Percentiles rank a stretch among this genome's conserved stretches.
These are phyloP conservation scores for Drosophila carrolli DNA, from an alignment of 1,140 invertebrate genomes.

Conservation along the genomic window DNA sequence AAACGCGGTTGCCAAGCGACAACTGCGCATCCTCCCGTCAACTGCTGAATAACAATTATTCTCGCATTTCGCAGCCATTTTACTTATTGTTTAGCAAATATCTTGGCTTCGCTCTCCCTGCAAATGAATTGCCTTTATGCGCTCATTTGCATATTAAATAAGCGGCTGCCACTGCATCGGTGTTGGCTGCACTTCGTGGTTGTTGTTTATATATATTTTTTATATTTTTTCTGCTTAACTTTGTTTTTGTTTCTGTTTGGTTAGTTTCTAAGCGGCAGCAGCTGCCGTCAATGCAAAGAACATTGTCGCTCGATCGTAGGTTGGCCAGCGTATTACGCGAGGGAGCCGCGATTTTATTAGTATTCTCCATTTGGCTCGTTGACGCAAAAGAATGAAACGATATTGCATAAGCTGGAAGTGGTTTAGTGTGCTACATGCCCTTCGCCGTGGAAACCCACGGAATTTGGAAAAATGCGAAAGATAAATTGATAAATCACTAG, in stretches of 20 bases:
- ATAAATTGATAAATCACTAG: neutral
- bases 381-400: constrained; percentile 69
- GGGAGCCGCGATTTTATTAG: constrained; percentile 53
- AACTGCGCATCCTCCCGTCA: constrained; percentile 66
- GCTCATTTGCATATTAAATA: constrained; percentile 83
- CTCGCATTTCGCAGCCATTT: constrained; percentile 48
- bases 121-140: constrained; percentile 82
- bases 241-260: constrained; percentile 38
- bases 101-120: constrained; percentile 54
- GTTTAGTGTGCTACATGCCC: constrained; percentile 25
- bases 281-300: constrained; percentile 70
- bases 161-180: constrained; percentile 56
- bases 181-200: constrained; percentile 52
- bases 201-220: constrained; percentile 21
- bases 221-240: constrained; percentile 15
- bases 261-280: constrained; percentile 71
- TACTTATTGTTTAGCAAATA: constrained; percentile 79
- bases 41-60: constrained; percentile 74
- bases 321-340: constrained; percentile 64
- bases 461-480: neutral
- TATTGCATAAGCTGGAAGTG: constrained; percentile 35
- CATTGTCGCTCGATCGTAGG: constrained; percentile 56
- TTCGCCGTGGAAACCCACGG: constrained; percentile 24
- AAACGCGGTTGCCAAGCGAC: constrained; percentile 57
- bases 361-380: constrained; percentile 75